phyloP scores from a whole-genome alignment of 2,888 invertebrate species.

The Rhagonycha fulva region DNA sequence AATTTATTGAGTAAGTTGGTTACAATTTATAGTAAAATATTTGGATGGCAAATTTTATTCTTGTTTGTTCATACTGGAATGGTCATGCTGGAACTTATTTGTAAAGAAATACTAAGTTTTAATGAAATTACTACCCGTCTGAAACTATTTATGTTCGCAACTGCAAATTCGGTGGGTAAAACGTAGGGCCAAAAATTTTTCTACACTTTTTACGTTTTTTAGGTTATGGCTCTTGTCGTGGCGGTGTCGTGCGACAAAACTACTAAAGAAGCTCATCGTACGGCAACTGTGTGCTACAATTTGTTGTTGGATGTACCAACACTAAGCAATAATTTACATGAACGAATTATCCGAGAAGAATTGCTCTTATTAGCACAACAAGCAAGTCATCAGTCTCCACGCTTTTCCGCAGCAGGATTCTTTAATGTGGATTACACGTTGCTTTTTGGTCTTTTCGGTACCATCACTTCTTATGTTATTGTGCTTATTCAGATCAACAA shows the following conservation, averaged over 20 bases:
- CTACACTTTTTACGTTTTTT: background rate
- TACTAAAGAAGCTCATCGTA: background rate
- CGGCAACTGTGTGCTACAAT: background rate
- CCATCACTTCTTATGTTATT: slow-evolving; percentile 41
- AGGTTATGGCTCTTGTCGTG: background rate
- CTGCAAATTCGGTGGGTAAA: background rate
- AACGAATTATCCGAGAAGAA: slow-evolving; percentile 25
- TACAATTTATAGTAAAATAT: background rate
- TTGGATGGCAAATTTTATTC: slow-evolving; percentile 11
- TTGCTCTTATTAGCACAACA: slow-evolving; percentile 33
- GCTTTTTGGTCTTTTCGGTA: slow-evolving; percentile 38
- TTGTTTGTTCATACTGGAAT: background rate
- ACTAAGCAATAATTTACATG: background rate
- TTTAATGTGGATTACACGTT: slow-evolving; percentile 37
- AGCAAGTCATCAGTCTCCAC: slow-evolving; percentile 29
- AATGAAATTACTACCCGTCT: background rate
- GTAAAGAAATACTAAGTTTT: background rate
- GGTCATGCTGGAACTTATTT: background rate
- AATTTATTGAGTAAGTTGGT: background rate
- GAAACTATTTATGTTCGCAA: background rate
- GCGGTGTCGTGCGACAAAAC: background rate
- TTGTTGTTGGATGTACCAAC: slow-evolving; percentile 2
- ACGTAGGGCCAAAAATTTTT: background rate
- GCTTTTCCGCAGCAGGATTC: slow-evolving; percentile 39
- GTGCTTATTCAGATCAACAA: slow-evolving; percentile 38